These are phyloP conservation scores for Thecocarcelia acutangulata DNA, from an alignment of 2,888 invertebrate species.

Conservation along the genomic window DNA sequence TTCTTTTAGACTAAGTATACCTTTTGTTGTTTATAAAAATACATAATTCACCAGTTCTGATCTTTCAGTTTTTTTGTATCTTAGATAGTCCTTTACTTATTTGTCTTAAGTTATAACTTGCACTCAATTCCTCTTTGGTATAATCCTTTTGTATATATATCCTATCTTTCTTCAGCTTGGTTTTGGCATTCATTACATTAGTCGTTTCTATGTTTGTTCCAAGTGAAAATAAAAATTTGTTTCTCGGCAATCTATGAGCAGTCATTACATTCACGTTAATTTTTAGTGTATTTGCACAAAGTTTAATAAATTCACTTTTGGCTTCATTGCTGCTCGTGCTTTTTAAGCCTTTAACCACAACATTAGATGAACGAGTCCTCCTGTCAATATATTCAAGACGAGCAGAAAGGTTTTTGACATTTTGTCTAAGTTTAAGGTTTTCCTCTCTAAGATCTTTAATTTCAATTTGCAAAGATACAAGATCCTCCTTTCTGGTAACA, in stretches of 20 bases:
- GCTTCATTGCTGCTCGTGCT: not conserved
- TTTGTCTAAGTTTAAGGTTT: not conserved
- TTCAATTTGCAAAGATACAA: not conserved
- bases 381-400: not conserved
- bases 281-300: not conserved
- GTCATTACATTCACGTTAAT: constrained; percentile 11
- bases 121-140: constrained; percentile 11
- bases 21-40: constrained; percentile 6
- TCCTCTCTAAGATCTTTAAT: not conserved
- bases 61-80: not conserved
- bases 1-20: not conserved
- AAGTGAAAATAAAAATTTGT: not conserved
- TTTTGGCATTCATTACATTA: constrained; percentile 15
- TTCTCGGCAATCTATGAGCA: not conserved
- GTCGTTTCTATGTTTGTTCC: not conserved
- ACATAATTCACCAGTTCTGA: constrained; percentile 25
- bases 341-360: not conserved
- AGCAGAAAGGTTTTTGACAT: not conserved
- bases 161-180: not conserved
- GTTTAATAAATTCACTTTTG: not conserved
- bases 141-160: constrained; percentile 33
- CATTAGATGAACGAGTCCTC: not conserved
- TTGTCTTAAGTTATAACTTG: constrained; percentile 9
- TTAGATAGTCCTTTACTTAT: constrained; percentile 14
- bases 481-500: constrained; percentile 6